phyloP scores from a whole-genome alignment of 2,797 vertebrate species.

The Sebastes diaconus region DNA sequence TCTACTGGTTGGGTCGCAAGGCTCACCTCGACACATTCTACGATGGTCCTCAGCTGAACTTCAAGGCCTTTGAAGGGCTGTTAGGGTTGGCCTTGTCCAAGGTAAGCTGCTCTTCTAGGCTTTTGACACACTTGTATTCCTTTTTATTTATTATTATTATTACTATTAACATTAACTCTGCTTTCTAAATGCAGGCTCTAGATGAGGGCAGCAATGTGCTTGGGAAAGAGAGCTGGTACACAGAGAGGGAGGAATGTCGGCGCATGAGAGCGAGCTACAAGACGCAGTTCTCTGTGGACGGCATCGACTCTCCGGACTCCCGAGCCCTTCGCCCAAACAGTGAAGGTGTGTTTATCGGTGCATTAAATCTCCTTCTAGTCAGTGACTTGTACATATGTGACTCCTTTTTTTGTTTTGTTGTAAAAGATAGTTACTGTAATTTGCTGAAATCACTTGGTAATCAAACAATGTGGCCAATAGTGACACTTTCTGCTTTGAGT shows the following conservation, averaged over 20 bases:
- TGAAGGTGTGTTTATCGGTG: constrained; percentile 81
- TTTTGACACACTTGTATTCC: background rate
- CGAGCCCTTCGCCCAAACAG: constrained; percentile 79
- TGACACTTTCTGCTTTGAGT: background rate
- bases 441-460: background rate
- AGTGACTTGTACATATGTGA: background rate
- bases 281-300: constrained; percentile 86
- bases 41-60: constrained; percentile 89
- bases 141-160: background rate
- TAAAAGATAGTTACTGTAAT: background rate
- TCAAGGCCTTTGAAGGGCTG: constrained; percentile 95
- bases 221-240: constrained; percentile 84
- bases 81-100: constrained; percentile 91
- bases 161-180: background rate
- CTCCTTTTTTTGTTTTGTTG: background rate
- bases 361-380: background rate
- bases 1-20: constrained; percentile 96
- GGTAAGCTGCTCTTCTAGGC: constrained; percentile 76
- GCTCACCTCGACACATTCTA: constrained; percentile 87
- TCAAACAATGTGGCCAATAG: background rate
- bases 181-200: constrained; percentile 80
- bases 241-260: constrained; percentile 80
- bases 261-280: constrained; percentile 67
- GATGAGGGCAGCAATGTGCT: constrained; percentile 85
- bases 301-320: constrained; percentile 84